Evolutionary conservation across 2,113 vertebrate species (phyloP).

Genomic region (Hippocampus zosterae): DNA sequence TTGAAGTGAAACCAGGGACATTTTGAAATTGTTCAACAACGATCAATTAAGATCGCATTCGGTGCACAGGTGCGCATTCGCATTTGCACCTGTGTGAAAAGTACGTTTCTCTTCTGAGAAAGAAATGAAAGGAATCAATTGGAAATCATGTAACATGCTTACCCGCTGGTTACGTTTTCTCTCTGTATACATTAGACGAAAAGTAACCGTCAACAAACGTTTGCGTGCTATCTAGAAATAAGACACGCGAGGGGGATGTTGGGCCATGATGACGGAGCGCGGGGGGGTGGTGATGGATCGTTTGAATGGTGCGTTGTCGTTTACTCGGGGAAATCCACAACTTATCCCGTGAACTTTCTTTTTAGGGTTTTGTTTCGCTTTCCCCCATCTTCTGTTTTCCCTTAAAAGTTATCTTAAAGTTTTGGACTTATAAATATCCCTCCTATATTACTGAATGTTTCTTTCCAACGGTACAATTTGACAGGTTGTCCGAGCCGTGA

Average conservation of each 20-base stretch:
- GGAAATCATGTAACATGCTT: no score
- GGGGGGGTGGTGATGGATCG: slow-evolving; percentile 20
- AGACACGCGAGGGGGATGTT: slow-evolving; percentile 69
- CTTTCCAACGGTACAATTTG: no score
- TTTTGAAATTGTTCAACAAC: no score
- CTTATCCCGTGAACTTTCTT: neutral
- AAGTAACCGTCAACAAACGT: neutral
- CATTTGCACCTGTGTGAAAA: neutral
- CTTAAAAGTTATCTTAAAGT: neutral
- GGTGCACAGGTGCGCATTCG: no score
- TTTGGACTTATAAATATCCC: neutral
- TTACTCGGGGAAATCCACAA: slow-evolving; percentile 26
- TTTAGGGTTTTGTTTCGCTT: neutral
- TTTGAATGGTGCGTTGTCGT: slow-evolving; percentile 34
- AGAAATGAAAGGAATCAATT: no score
- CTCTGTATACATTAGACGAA: no score
- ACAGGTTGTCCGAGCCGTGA: neutral
- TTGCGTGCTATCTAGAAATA: slow-evolving; percentile 56
- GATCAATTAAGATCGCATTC: neutral
- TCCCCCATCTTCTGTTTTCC: neutral
- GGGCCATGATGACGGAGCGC: slow-evolving; percentile 29
- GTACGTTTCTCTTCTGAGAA: neutral
- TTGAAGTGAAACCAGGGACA: no score
- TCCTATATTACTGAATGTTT: no score
- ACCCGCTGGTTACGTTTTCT: no score